Conservation (phyloP, 2,888 invertebrate genomes). For the Drosophila prostipennis region DNA sequence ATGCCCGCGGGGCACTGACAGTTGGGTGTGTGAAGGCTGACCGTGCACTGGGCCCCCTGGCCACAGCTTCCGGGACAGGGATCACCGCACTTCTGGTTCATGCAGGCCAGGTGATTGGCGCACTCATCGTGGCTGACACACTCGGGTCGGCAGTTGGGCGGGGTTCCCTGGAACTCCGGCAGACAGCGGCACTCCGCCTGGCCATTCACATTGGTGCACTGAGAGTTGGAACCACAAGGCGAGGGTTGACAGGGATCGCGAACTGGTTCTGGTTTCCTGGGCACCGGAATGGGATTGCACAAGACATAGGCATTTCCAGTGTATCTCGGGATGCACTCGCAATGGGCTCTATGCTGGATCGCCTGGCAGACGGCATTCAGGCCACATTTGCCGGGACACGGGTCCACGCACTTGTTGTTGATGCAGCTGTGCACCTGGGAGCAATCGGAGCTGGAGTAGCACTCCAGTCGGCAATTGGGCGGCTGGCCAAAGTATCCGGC, state of each 20-base stretch:
- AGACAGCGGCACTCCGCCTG: constrained; percentile 89
- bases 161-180: constrained; percentile 88
- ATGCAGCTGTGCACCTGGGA: constrained; percentile 88
- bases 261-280: constrained; percentile 43
- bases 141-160: constrained; percentile 90
- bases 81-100: constrained; percentile 89
- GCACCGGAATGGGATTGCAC: constrained; percentile 84
- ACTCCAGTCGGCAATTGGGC: constrained; percentile 90
- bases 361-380: constrained; percentile 89
- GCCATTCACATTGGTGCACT: constrained; percentile 87
- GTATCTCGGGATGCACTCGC: constrained; percentile 88
- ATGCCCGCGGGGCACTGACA: constrained; percentile 89
- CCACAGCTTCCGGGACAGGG: constrained; percentile 93
- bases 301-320: constrained; percentile 90
- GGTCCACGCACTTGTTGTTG: constrained; percentile 89
- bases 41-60: constrained; percentile 89
- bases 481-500: constrained; percentile 88
- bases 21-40: constrained; percentile 90
- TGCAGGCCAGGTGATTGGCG: constrained; percentile 87
- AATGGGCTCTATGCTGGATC: constrained; percentile 92
- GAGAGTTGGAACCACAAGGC: constrained; percentile 91
- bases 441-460: constrained; percentile 90
- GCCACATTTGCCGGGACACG: constrained; percentile 91
- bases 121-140: constrained; percentile 90
- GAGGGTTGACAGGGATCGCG: constrained; percentile 89